These are phyloP conservation scores for Nomada goodeniana DNA, from an alignment of 2,888 invertebrate genomes.

Conservation along the genomic window DNA sequence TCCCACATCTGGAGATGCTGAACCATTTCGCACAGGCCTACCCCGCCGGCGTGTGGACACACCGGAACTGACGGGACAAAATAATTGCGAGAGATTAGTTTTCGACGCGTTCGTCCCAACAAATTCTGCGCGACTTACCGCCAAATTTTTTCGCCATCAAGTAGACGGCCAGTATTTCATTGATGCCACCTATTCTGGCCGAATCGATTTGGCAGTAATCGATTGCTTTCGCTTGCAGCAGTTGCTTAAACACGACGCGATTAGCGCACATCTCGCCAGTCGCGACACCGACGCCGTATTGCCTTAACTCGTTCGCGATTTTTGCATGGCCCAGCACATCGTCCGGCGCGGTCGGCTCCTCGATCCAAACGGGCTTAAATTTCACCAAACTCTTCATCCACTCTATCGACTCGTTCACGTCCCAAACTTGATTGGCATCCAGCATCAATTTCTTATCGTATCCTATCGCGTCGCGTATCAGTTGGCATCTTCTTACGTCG, in stretches of 20 bases:
- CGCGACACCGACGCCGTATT: constrained; percentile 93
- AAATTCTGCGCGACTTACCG: constrained; percentile 85
- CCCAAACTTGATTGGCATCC: constrained; percentile 96
- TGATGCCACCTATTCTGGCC: constrained; percentile 94
- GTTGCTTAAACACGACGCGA: constrained; percentile 96
- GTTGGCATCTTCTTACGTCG: constrained; percentile 90
- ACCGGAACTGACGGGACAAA: constrained; percentile 90
- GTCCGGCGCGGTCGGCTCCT: constrained; percentile 97
- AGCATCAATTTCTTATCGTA: constrained; percentile 92
- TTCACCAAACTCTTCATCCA: constrained; percentile 93
- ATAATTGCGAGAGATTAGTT: not conserved
- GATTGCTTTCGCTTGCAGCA: constrained; percentile 91
- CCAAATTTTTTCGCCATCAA: constrained; percentile 94
- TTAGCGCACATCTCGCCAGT: constrained; percentile 97
- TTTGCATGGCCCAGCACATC: constrained; percentile 94
- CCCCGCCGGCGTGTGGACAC: constrained; percentile 97
- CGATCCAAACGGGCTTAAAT: constrained; percentile 94
- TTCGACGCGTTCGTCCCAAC: not conserved
- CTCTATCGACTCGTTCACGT: constrained; percentile 91
- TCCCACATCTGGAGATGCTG: constrained; percentile 97
- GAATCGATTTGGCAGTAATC: constrained; percentile 96
- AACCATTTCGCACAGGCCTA: constrained; percentile 97
- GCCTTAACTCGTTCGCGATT: constrained; percentile 90
- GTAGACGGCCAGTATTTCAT: constrained; percentile 94
- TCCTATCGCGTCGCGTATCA: constrained; percentile 92